Conservation (phyloP, 2,888 invertebrate genomes). For the Lomographa bimaculata region DNA sequence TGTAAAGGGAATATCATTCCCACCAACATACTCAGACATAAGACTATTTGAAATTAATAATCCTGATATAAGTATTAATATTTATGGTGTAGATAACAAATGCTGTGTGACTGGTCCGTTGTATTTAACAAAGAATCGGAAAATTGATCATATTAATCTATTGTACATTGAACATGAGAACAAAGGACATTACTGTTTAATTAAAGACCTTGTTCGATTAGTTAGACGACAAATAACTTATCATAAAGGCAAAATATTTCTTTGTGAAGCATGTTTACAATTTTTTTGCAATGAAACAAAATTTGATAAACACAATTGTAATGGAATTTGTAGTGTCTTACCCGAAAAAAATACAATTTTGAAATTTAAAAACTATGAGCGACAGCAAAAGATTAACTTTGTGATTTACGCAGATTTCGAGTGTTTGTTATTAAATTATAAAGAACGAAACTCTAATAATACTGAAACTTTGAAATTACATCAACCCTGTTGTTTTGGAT, state of each 20-base stretch:
- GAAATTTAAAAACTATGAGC: conserved; percentile 26
- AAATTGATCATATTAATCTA: background rate
- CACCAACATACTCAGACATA: background rate
- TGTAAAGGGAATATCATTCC: background rate
- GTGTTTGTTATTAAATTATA: conserved; percentile 14
- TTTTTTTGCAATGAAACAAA: conserved; percentile 11
- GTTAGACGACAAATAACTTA: background rate
- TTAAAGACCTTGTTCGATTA: background rate
- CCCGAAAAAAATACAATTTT: conserved; percentile 16
- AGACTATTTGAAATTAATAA: conserved; percentile 3
- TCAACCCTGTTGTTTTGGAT: conserved; percentile 27
- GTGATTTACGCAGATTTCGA: conserved; percentile 29
- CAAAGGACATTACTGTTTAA: conserved; percentile 1
- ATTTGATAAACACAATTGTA: background rate
- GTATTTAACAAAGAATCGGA: background rate
- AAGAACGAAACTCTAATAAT: conserved; percentile 6
- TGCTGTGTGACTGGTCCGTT: background rate
- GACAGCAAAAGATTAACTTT: conserved; percentile 26
- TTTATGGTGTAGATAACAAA: conserved; percentile 1
- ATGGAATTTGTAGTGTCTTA: conserved; percentile 7
- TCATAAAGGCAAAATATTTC: background rate
- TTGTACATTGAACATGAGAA: too few relatives aligned
- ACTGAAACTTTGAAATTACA: conserved; percentile 15
- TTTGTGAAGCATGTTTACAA: background rate
- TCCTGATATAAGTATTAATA: conserved; percentile 1